Evolutionary conservation across 2,113 vertebrate genomes (phyloP), one percentile per base, ranked within the genome.

Genomic region (Phalacrocorax brasilianus): DNA sequence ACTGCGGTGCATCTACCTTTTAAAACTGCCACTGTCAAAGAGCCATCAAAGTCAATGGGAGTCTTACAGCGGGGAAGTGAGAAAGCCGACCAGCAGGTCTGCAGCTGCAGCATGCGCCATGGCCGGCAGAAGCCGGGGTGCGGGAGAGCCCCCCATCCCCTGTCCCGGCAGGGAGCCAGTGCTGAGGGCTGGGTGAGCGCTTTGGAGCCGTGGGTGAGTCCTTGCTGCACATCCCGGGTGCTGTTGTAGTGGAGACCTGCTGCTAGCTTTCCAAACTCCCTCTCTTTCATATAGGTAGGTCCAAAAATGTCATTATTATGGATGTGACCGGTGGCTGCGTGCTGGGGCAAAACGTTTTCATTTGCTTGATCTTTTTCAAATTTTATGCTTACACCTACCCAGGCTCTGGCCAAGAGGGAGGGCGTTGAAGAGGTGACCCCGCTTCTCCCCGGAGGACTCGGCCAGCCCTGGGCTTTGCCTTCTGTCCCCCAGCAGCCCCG

Each of bases 101-200:
- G 72, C 71, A 47, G 63, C 49, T 40, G 56, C 77, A 58, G 50
- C 24, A 1, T 47, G 53, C 0, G 4, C 55, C 6, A 14, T 30
- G 56, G 26, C 44, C 33, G 7, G 24, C 75, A 12, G 28, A 63
- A 52, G 35, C 22, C 1, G 18, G 30, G 47, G 38, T 65, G 49
- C 24, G 3, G 59, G 75, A 63, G 30, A 53, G 11, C 23, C 24
- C 38, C 67, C n/a, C n/a, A 21, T 14, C 23, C 63, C 30, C n/a
- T 5, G 14, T 0, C 33, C 71, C 1, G 0, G 49, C 40, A 35
- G 68, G 4, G 11, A 73, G 38, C 35, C 82, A 1, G 21, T 5
- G 74, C 71, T 4, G 45, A 21, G 66, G 65, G 73, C 80, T n/a
- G 35, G 12, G 49, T 3, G 8, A 21, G 9, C 2, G 1, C 30